phyloP scores from a whole-genome alignment of 2,113 vertebrate genomes.

The Gymnogyps californianus region DNA sequence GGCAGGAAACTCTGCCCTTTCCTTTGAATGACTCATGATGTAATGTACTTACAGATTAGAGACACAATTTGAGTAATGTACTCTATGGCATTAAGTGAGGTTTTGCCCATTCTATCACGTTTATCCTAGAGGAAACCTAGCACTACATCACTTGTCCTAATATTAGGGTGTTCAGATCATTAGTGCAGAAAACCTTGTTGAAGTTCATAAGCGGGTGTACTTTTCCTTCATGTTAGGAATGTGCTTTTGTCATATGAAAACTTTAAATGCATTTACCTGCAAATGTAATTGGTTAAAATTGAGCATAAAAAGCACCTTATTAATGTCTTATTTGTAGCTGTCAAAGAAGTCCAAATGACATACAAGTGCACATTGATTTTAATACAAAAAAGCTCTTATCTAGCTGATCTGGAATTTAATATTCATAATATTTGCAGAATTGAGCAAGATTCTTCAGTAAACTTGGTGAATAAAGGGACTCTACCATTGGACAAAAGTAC shows the following conservation, averaged over 20 bases:
- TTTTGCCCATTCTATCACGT: constrained; percentile 48
- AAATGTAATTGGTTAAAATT: background rate
- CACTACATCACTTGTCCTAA: constrained; percentile 40
- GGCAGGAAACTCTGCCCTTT: constrained; percentile 79
- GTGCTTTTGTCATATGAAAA: background rate
- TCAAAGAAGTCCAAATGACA: background rate
- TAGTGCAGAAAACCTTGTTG: constrained; percentile 12
- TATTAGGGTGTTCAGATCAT: constrained; percentile 36
- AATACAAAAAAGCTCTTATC: background rate
- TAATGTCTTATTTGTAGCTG: background rate
- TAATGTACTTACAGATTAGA: constrained; percentile 70
- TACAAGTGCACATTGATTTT: background rate
- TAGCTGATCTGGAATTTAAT: background rate
- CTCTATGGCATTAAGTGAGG: constrained; percentile 9
- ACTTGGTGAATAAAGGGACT: background rate
- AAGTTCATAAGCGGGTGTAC: background rate
- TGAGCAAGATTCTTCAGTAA: background rate
- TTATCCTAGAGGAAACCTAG: constrained; percentile 17
- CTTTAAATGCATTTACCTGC: background rate
- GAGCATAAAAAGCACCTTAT: background rate
- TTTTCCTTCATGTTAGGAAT: background rate
- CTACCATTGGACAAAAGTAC: background rate
- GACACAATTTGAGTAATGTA: constrained; percentile 44
- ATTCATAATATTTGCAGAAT: background rate
- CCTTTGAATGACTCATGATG: constrained; percentile 74